Conservation (phyloP, 2,888 invertebrate species). For the Drosophila infuscata region DNA sequence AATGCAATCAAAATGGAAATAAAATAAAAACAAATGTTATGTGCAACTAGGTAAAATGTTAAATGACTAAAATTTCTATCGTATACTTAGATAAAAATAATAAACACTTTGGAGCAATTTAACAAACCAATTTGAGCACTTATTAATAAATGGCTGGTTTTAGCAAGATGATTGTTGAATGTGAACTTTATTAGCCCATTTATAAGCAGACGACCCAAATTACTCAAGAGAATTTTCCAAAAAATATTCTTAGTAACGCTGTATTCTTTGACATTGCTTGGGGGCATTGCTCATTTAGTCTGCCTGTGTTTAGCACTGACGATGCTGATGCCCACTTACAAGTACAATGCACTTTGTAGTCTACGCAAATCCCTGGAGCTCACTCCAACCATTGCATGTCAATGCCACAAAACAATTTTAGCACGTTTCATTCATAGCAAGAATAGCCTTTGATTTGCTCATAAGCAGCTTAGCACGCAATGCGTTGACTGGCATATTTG, state of each 20-base stretch:
- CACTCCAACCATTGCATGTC: neutral
- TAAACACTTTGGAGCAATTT: neutral
- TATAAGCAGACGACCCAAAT: neutral
- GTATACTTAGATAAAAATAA: neutral
- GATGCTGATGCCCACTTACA: neutral
- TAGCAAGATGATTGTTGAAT: neutral
- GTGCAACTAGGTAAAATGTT: neutral
- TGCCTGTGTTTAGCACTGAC: neutral
- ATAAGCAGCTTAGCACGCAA: slow-evolving; percentile 63
- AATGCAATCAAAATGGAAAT: slow-evolving; percentile 1
- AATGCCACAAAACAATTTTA: slow-evolving; percentile 14
- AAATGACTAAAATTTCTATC: slow-evolving; percentile 6
- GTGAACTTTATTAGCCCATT: neutral
- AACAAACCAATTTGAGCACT: neutral
- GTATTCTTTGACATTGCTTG: slow-evolving; percentile 7
- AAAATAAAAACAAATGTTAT: neutral
- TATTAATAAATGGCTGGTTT: neutral
- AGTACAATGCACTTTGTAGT: slow-evolving; percentile 31
- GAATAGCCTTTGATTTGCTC: slow-evolving; percentile 40
- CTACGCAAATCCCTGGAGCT: slow-evolving; percentile 7
- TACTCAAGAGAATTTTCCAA: neutral
- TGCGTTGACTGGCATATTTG: slow-evolving; percentile 3
- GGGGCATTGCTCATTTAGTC: slow-evolving; percentile 15
- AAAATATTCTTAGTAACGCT: neutral
- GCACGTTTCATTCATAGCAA: slow-evolving; percentile 43